Conservation (phyloP, 2,888 invertebrate species). For the Eucriotettix oculatus region DNA sequence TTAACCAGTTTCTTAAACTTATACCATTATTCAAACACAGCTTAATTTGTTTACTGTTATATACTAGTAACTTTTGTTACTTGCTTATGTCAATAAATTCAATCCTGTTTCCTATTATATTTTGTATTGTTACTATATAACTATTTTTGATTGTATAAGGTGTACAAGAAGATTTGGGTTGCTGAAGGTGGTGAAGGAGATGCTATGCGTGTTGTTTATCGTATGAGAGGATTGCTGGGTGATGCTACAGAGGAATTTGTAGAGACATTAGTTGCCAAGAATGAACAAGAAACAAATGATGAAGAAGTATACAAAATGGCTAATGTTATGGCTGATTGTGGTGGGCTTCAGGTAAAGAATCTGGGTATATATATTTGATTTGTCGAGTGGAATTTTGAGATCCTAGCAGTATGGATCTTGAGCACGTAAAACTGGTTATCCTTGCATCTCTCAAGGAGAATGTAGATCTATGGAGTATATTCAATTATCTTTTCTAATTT, state of each 20-base stretch:
- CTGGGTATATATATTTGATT: too few relatives aligned
- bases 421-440: too few relatives aligned
- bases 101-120: neutral
- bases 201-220: slow-evolving; percentile 92
- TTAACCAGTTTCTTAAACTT: too few relatives aligned
- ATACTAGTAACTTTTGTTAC: neutral
- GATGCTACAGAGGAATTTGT: slow-evolving; percentile 99
- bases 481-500: too few relatives aligned
- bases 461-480: too few relatives aligned
- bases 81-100: neutral
- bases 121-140: neutral
- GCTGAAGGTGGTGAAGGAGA: slow-evolving; percentile 77
- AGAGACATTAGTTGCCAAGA: slow-evolving; percentile 75
- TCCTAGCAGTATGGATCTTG: too few relatives aligned
- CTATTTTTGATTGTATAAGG: slow-evolving; percentile 26
- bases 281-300: slow-evolving; percentile 76
- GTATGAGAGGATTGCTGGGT: slow-evolving; percentile 92
- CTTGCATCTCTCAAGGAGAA: too few relatives aligned
- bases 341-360: slow-evolving; percentile 39
- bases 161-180: slow-evolving; percentile 59
- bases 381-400: too few relatives aligned
- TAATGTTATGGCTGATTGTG: slow-evolving; percentile 66
- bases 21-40: too few relatives aligned
- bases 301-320: slow-evolving; percentile 89
- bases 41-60: too few relatives aligned